These are phyloP conservation scores for Eurystomus gularis DNA, from an alignment of 2,113 vertebrate genomes.

Conservation along the genomic window DNA sequence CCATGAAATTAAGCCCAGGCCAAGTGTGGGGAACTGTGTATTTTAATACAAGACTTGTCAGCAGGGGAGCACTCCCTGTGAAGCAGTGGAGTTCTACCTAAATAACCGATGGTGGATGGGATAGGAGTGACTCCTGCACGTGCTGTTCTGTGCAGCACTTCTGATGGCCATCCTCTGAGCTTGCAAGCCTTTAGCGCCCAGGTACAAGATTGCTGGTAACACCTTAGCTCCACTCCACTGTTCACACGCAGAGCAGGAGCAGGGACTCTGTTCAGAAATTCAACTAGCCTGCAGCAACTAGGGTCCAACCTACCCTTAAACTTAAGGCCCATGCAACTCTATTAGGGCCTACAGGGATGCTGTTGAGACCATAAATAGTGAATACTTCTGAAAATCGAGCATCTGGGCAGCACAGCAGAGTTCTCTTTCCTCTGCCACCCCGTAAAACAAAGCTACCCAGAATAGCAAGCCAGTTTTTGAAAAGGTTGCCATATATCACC, in stretches of 20 bases:
- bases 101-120: neutral
- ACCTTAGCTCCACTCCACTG: neutral
- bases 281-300: neutral
- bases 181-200: neutral
- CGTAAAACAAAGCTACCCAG: constrained; percentile 28
- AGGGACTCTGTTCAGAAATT: neutral
- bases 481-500: neutral
- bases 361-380: neutral
- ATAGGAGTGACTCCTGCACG: neutral
- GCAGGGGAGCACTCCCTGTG: neutral
- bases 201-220: neutral
- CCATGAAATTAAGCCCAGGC: neutral
- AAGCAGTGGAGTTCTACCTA: neutral
- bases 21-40: neutral
- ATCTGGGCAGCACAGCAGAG: neutral
- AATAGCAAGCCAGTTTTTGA: neutral
- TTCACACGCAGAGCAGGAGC: neutral
- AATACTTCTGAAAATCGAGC: neutral
- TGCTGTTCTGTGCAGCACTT: neutral
- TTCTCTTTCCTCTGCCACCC: neutral
- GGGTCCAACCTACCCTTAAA: neutral
- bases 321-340: fast-evolving
- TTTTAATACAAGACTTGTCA: neutral
- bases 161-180: neutral
- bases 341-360: neutral